Conservation (phyloP, 2,113 vertebrate genomes). For the Lycaon pictus region DNA sequence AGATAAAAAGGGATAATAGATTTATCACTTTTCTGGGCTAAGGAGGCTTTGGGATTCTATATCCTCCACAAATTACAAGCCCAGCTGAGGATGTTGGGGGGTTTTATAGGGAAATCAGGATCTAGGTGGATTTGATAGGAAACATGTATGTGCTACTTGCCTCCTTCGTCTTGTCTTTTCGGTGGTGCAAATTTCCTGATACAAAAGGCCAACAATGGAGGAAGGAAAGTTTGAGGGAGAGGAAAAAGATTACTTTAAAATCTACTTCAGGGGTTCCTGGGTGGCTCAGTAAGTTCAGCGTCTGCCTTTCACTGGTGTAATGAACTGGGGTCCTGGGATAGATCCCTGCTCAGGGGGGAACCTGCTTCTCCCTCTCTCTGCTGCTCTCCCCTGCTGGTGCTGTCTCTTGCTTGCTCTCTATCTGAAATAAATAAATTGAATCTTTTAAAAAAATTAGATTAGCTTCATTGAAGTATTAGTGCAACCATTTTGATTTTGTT, state of each 20-base stretch:
- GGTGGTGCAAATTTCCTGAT: not conserved
- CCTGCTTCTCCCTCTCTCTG: too few relatives aligned
- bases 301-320: too few relatives aligned
- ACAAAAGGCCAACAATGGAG: not conserved
- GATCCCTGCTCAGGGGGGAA: too few relatives aligned
- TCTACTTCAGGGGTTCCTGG: not conserved
- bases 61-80: not conserved
- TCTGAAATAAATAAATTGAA: too few relatives aligned
- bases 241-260: not conserved
- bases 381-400: too few relatives aligned
- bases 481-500: not conserved
- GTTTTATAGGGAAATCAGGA: not conserved
- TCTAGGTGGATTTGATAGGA: not conserved
- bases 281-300: too few relatives aligned
- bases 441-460: not conserved
- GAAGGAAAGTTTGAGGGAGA: not conserved
- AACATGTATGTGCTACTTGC: not conserved
- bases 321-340: too few relatives aligned
- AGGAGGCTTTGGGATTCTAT: not conserved
- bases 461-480: not conserved
- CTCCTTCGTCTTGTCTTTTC: not conserved
- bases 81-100: not conserved
- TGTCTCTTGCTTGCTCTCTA: too few relatives aligned
- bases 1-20: not conserved
- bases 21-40: not conserved